Base-by-base conservation (phyloP, 2,888 invertebrate genomes). In the Habrosyne pyritoides region DNA sequence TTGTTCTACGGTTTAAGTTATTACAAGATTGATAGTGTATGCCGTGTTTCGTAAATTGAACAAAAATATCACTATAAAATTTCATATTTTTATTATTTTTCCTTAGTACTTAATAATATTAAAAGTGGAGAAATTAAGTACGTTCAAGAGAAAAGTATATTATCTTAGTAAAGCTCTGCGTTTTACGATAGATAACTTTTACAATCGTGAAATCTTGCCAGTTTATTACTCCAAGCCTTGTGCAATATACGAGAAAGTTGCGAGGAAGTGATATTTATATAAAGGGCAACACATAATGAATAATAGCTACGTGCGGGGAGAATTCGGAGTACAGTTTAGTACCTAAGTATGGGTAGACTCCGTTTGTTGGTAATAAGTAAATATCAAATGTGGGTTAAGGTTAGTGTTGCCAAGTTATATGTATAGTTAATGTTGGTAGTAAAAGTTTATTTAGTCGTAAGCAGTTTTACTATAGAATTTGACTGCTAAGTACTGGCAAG, bases 211-310 rank as follows among this genome's bases (percentile, higher is more conserved):
- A 6, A 12, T 14, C n/a, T 33, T 33, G 42, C 8, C 8, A 42
- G 18, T 42, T 18, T 18, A 42, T 42, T 42, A 42, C n/a, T 8
- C 8, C 8, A 14, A 42, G 42, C 18, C 42, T n/a, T 18, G 2
- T 33, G 10, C 36, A 36, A 14, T 42, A 42, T 42, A 33, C 42
- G 42, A 42, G 6, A 42, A 36, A 36, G 42, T 33, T 42, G n/a
- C 42, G 42, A 42, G 6, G 18, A 36, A 36, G 42, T 33, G 0
- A 18, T 42, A 42, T 42, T 42, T 42, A 18, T 42, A 42, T 18
- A 42, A 42, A 42, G 42, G 42, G 42, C 18, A 42, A 18, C 42
- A 42, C 18, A n/a, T n/a, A n/a, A 42, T 42, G 42, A 42, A 42
- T 42, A 18, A 18, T 42, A 18, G 42, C 8, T 42, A 42, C 2